Evolutionary conservation across 2,113 vertebrate genomes (phyloP).

Genomic region (Corythornis cristatus): DNA sequence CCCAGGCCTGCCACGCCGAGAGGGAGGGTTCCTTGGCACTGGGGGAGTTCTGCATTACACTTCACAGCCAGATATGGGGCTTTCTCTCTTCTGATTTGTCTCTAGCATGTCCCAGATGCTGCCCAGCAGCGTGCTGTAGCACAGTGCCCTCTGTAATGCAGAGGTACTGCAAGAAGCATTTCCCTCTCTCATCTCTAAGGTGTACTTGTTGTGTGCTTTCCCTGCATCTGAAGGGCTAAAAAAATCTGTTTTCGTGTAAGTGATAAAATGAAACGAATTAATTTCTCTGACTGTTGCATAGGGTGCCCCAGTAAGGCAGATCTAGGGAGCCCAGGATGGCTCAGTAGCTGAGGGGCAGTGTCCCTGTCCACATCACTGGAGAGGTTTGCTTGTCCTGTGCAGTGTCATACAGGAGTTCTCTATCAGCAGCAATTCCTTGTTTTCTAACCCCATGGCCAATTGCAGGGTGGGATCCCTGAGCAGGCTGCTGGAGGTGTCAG

Average conservation of each 20-base stretch:
- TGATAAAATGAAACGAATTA: not conserved
- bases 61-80: not conserved
- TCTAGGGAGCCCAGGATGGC: not conserved
- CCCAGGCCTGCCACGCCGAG: not conserved
- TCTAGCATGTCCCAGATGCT: not conserved
- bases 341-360: not conserved
- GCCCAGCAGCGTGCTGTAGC: not conserved
- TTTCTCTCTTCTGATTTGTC: not conserved
- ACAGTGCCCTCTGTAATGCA: not conserved
- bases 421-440: not conserved
- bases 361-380: not conserved
- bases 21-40: not conserved
- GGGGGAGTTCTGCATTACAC: not conserved
- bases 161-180: not conserved
- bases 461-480: not conserved
- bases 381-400: not conserved
- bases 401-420: not conserved
- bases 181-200: not conserved
- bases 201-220: conserved; percentile 14
- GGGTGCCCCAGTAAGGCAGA: not conserved
- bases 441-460: not conserved
- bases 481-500: not conserved
- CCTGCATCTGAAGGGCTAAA: not conserved
- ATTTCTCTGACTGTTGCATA: not conserved
- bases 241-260: not conserved